Conservation (phyloP, 1,140 invertebrate genomes). For the Tetraneura akinire region DNA sequence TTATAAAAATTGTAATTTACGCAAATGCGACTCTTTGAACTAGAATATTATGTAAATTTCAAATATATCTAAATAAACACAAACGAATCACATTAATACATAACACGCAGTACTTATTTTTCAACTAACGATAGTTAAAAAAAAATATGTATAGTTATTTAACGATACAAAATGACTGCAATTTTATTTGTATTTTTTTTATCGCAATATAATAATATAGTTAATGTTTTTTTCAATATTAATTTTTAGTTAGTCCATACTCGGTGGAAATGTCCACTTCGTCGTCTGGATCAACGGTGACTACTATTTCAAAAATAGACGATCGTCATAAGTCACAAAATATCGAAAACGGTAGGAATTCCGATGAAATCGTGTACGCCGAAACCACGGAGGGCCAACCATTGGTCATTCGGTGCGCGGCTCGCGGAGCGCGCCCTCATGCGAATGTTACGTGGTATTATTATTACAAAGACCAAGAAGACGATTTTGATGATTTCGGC, state of each 20-base stretch:
- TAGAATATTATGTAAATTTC: too few relatives aligned
- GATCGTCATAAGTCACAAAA: slow-evolving; percentile 5
- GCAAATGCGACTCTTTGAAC: too few relatives aligned
- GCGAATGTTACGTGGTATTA: slow-evolving; percentile 79
- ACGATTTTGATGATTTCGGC: not conserved
- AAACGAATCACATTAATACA: too few relatives aligned
- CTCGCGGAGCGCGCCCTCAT: slow-evolving; percentile 76
- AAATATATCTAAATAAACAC: too few relatives aligned
- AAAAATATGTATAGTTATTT: too few relatives aligned
- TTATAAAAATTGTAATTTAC: too few relatives aligned
- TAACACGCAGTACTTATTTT: too few relatives aligned
- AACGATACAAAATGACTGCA: too few relatives aligned
- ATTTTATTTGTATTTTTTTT: too few relatives aligned
- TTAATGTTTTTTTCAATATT: not conserved
- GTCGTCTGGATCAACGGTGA: not conserved
- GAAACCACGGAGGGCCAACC: slow-evolving; percentile 28
- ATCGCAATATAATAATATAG: too few relatives aligned
- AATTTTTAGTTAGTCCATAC: slow-evolving; percentile 21
- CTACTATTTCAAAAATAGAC: slow-evolving; percentile 25
- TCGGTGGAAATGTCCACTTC: slow-evolving; percentile 31
- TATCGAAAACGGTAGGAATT: not conserved
- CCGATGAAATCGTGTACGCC: not conserved
- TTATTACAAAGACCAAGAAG: slow-evolving; percentile 27
- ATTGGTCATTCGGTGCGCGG: slow-evolving; percentile 70
- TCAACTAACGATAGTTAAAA: too few relatives aligned